These are phyloP conservation scores for Melieria omissa DNA, from an alignment of 2,888 invertebrate genomes.

Conservation along the genomic window DNA sequence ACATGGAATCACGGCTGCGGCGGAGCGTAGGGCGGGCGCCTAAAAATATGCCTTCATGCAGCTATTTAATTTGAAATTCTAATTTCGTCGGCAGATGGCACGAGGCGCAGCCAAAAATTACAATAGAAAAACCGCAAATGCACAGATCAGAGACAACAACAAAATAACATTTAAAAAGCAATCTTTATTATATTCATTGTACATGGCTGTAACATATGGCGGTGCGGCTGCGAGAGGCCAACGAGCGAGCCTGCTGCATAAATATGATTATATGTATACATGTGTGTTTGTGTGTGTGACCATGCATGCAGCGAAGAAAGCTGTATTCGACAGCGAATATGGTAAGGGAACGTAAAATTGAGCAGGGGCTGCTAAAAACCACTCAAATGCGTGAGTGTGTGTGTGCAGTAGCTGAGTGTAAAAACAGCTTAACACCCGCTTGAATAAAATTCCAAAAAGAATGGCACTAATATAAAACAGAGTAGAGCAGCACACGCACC, in stretches of 20 bases:
- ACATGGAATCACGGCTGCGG: no score
- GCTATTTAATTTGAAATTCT: constrained; percentile 13
- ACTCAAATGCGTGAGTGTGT: not conserved
- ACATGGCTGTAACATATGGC: not conserved
- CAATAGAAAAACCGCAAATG: not conserved
- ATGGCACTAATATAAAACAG: constrained; percentile 6
- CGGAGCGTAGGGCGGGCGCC: not conserved
- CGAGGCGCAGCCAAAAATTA: not conserved
- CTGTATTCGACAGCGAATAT: no score
- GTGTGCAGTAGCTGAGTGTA: not conserved
- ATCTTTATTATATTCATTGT: constrained; percentile 6
- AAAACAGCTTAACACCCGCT: constrained; percentile 3
- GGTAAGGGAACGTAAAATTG: no score
- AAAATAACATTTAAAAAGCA: constrained; percentile 8
- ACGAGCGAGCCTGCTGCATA: not conserved
- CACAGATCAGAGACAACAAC: not conserved
- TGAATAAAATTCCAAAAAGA: constrained; percentile 13
- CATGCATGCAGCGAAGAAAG: not conserved
- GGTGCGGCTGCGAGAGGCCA: no score
- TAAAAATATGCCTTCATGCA: not conserved
- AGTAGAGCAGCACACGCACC: not conserved
- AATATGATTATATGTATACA: not conserved
- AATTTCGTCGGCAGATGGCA: not conserved
- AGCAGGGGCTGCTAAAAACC: not conserved
- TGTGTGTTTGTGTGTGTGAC: not conserved